Conservation (phyloP, 1,140 invertebrate species). For the Neodiprion fabricii region DNA sequence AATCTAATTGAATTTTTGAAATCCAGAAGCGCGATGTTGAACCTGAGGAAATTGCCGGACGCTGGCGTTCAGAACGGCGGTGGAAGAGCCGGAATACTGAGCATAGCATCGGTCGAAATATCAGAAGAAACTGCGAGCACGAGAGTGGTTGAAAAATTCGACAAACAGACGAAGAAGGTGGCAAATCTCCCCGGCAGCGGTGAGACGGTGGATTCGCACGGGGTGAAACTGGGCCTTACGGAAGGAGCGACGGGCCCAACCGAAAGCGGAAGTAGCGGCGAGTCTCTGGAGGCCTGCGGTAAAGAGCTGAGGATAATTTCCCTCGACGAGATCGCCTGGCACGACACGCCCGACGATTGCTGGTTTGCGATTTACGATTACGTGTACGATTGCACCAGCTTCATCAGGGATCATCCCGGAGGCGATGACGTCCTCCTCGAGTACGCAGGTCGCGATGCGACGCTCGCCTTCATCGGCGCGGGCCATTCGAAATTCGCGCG, state of each 20-base stretch:
- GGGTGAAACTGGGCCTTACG: too few relatives aligned
- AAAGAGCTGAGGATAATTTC: constrained; percentile 56
- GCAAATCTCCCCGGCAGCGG: neutral
- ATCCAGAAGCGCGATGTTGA: neutral
- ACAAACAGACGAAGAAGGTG: neutral
- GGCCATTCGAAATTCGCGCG: constrained; percentile 75
- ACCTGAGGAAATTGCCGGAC: neutral
- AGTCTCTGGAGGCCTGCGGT: too few relatives aligned
- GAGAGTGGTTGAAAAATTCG: neutral
- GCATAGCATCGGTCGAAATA: neutral
- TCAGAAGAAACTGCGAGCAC: neutral
- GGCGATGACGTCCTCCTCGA: constrained; percentile 85
- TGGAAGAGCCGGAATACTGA: too few relatives aligned
- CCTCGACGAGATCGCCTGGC: constrained; percentile 70
- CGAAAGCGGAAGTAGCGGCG: too few relatives aligned
- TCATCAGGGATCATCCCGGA: constrained; percentile 83
- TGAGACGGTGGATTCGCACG: neutral
- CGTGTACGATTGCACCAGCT: constrained; percentile 77
- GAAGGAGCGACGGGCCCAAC: too few relatives aligned
- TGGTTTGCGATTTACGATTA: constrained; percentile 79
- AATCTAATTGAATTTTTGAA: too few relatives aligned
- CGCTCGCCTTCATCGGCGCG: constrained; percentile 79
- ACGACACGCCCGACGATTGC: constrained; percentile 70
- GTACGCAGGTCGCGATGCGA: constrained; percentile 86
- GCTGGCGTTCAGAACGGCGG: neutral